These are phyloP conservation scores for Diadema setosum DNA, from an alignment of 35 echinoderm and acorn worm genomes.

Conservation along the genomic window DNA sequence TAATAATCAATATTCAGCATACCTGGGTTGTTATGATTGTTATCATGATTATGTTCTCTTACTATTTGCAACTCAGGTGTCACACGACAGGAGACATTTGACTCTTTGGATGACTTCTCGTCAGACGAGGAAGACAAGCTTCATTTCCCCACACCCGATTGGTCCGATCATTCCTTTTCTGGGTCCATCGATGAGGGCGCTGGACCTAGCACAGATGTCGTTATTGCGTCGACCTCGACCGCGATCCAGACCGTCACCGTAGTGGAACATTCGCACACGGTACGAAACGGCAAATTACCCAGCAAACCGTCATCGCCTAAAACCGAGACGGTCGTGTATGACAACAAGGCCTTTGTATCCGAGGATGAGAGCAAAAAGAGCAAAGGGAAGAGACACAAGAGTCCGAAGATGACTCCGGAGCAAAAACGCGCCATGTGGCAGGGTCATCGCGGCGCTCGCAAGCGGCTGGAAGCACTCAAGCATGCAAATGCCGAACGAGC, in stretches of 20 bases:
- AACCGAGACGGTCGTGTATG: background rate
- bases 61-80: background rate
- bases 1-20: too few species aligned
- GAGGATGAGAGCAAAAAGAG: background rate
- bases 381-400: background rate
- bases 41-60: too few species aligned
- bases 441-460: background rate
- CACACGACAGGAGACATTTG: conserved; percentile 44
- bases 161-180: conserved; percentile 4
- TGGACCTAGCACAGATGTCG: background rate
- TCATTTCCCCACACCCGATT: conserved; percentile 7
- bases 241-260: background rate
- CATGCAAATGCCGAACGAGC: background rate
- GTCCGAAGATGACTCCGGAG: background rate
- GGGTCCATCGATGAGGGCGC: conserved; percentile 27
- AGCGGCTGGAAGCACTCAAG: background rate
- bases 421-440: background rate
- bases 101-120: conserved; percentile 47
- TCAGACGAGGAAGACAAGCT: conserved; percentile 13
- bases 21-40: too few species aligned
- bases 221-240: background rate
- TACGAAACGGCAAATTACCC: background rate
- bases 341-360: background rate
- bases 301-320: background rate
- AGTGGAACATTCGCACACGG: background rate